These are phyloP conservation scores for Nixonia krombeini DNA, from an alignment of 1,140 invertebrate species.

Conservation along the genomic window DNA sequence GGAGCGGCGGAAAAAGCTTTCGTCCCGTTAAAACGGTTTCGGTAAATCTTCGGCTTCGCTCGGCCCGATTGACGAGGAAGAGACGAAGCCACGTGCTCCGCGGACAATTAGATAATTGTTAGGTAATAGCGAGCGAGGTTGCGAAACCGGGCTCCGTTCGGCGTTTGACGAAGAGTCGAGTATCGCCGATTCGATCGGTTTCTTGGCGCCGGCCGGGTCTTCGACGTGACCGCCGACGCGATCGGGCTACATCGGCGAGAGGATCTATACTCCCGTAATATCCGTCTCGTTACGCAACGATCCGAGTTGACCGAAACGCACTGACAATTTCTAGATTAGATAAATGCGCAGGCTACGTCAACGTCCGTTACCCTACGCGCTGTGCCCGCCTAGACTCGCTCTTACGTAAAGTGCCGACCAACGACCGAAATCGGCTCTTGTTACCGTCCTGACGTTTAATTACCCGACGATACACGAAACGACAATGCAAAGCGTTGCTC, in stretches of 20 bases:
- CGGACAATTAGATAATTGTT: too few species aligned
- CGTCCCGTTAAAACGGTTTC: too few species aligned
- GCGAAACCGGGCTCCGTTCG: too few species aligned
- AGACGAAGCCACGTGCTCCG: too few species aligned
- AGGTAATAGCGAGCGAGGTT: too few species aligned
- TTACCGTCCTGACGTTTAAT: constrained; percentile 11
- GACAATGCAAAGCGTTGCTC: background rate
- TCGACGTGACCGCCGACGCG: background rate
- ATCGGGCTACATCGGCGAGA: constrained; percentile 2
- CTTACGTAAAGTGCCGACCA: constrained; percentile 40
- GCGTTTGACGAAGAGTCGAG: too few species aligned
- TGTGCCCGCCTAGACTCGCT: constrained; percentile 31
- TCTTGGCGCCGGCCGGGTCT: too few species aligned
- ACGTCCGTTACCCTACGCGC: constrained; percentile 36
- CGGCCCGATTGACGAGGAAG: too few species aligned
- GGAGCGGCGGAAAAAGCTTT: too few species aligned
- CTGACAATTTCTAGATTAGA: constrained; percentile 46
- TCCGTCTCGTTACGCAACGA: constrained; percentile 16
- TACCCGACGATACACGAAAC: too few species aligned
- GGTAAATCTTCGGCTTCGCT: too few species aligned
- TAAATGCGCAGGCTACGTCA: constrained; percentile 45
- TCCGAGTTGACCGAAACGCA: constrained; percentile 10
- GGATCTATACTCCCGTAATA: constrained; percentile 18
- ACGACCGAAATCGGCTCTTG: constrained; percentile 15
- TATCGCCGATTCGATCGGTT: too few species aligned